These are phyloP conservation scores for Incurvaria masculella DNA, from an alignment of 2,888 invertebrate species.

Conservation along the genomic window DNA sequence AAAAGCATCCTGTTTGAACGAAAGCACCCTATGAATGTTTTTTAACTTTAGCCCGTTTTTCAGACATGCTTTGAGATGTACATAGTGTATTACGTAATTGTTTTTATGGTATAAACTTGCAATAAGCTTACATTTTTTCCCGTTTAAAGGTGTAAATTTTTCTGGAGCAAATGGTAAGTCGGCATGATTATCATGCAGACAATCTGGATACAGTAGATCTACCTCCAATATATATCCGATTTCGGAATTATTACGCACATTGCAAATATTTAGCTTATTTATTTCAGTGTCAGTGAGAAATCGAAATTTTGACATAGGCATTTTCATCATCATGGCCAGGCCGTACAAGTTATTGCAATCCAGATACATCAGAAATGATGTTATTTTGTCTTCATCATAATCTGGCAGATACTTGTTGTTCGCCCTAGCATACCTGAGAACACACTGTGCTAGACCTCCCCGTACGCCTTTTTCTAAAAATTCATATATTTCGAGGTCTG, in stretches of 20 bases:
- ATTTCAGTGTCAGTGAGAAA: not conserved
- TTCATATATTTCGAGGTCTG: not conserved
- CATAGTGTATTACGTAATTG: conserved; percentile 5
- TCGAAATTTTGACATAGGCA: not conserved
- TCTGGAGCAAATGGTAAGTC: conserved; percentile 19
- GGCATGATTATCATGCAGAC: conserved; percentile 8
- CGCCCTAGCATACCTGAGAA: not conserved
- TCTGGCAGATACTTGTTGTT: not conserved
- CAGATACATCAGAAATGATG: not conserved
- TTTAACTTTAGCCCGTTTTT: conserved; percentile 1
- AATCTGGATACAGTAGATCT: conserved; percentile 8
- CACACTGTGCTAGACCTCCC: not conserved
- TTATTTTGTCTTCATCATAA: not conserved
- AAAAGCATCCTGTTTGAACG: not conserved
- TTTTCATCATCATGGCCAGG: not conserved
- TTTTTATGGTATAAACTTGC: conserved; percentile 12
- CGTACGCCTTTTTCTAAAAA: not conserved
- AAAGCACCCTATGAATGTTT: not conserved
- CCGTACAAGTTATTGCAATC: not conserved
- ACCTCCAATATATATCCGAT: conserved; percentile 10
- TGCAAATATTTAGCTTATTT: not conserved
- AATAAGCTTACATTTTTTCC: conserved; percentile 11
- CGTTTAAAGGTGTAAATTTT: conserved; percentile 9
- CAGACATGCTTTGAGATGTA: conserved; percentile 7
- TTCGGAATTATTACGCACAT: conserved; percentile 22